phyloP scores from a whole-genome alignment of 92 coral and sea anemone species.

The Actinostola sp. region DNA sequence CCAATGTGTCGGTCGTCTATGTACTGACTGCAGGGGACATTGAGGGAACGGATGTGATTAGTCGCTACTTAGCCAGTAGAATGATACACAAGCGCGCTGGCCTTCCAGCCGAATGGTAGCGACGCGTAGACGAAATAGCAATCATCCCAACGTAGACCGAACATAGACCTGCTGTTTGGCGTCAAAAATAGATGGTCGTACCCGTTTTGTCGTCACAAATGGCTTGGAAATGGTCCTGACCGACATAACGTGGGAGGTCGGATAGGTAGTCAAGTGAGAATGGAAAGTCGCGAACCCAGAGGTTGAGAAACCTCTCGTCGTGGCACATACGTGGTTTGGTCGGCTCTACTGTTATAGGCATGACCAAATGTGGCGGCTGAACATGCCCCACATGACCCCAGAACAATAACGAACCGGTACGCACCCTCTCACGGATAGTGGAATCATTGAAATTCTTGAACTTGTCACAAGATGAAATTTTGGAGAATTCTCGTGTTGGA shows the following conservation, averaged over 20 bases:
- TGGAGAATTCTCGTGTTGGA: slow-evolving; percentile 51
- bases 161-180: slow-evolving; percentile 52
- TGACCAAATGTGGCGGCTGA: slow-evolving; percentile 61
- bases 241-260: slow-evolving; percentile 66
- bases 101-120: slow-evolving; percentile 75
- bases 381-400: slow-evolving; percentile 57
- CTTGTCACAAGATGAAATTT: slow-evolving; percentile 37
- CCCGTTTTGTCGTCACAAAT: slow-evolving; percentile 72
- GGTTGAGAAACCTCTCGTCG: slow-evolving; percentile 57
- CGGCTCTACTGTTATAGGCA: slow-evolving; percentile 66
- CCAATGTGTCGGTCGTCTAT: slow-evolving; percentile 68
- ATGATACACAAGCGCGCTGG: slow-evolving; percentile 63
- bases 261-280: slow-evolving; percentile 54
- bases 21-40: slow-evolving; percentile 57
- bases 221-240: slow-evolving; percentile 58
- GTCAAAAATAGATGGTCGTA: slow-evolving; percentile 54
- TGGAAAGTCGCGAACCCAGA: slow-evolving; percentile 61
- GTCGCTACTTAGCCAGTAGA: slow-evolving; percentile 51
- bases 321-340: slow-evolving; percentile 71
- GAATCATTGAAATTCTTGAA: slow-evolving; percentile 54
- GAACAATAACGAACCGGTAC: slow-evolving; percentile 48
- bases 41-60: slow-evolving; percentile 35
- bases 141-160: slow-evolving; percentile 64
- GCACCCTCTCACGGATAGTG: slow-evolving; percentile 57
- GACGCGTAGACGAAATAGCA: slow-evolving; percentile 50